phyloP scores from a whole-genome alignment of 2,113 vertebrate species.

The Ptyas mucosa region DNA sequence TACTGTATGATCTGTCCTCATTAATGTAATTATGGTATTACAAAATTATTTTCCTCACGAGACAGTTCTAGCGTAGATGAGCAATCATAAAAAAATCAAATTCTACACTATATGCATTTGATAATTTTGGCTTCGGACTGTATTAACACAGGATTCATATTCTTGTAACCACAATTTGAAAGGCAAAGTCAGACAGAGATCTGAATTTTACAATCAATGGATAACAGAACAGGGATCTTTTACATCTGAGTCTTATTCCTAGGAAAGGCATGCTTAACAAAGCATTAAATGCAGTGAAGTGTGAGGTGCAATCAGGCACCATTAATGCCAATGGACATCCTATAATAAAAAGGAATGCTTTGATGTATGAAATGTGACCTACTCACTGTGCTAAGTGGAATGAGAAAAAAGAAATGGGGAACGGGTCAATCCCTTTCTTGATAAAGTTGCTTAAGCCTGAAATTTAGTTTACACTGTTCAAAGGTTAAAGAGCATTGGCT shows the following conservation, averaged over 20 bases:
- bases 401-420: not conserved
- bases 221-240: not conserved
- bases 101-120: not conserved
- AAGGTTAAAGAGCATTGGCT: not conserved
- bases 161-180: not conserved
- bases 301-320: not conserved
- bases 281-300: not conserved
- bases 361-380: not conserved
- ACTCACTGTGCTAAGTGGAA: not conserved
- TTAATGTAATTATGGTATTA: not conserved
- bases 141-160: not conserved
- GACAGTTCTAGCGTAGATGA: not conserved
- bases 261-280: not conserved
- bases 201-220: not conserved
- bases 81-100: not conserved
- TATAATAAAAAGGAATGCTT: not conserved
- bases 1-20: not conserved
- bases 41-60: not conserved
- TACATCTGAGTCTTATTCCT: not conserved
- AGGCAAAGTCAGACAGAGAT: not conserved
- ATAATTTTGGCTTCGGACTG: not conserved
- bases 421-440: not conserved
- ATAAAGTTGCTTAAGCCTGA: not conserved
- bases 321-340: not conserved
- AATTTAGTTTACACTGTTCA: not conserved